Conservation (phyloP, 2,888 invertebrate species). For the Eudemis profundana region DNA sequence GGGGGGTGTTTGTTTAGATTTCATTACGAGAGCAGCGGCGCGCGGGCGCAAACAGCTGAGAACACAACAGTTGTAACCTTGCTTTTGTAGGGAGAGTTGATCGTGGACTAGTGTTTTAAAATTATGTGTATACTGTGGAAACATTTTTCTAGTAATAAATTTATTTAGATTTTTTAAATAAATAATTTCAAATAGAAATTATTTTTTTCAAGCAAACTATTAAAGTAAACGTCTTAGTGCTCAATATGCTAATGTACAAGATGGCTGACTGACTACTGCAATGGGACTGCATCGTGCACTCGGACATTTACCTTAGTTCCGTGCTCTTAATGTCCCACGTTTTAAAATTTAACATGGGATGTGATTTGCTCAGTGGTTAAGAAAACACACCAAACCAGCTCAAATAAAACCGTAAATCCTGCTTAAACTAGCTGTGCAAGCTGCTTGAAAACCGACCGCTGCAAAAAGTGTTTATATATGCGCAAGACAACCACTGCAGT, state of each 20-base stretch:
- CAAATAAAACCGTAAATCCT: slow-evolving; percentile 11
- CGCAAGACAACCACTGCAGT: slow-evolving; percentile 6
- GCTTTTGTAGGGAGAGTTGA: slow-evolving; percentile 6
- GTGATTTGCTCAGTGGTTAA: background rate
- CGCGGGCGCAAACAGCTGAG: slow-evolving; percentile 36
- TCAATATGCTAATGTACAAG: too few species aligned
- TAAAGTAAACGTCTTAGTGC: too few species aligned
- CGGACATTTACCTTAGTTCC: too few species aligned
- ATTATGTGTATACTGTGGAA: background rate
- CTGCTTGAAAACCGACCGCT: slow-evolving; percentile 21
- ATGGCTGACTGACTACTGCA: too few species aligned
- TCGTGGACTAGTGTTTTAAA: slow-evolving; percentile 9
- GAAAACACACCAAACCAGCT: slow-evolving; percentile 5
- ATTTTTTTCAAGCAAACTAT: too few species aligned
- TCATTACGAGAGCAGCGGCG: slow-evolving; percentile 29
- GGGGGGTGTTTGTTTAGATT: slow-evolving; percentile 39
- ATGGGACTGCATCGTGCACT: too few species aligned
- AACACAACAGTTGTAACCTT: slow-evolving; percentile 26
- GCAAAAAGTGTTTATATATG: slow-evolving; percentile 15
- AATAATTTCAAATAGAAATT: slow-evolving; percentile 8
- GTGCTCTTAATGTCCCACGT: too few species aligned
- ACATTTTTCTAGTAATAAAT: slow-evolving; percentile 6
- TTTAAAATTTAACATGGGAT: background rate
- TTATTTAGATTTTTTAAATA: slow-evolving; percentile 3
- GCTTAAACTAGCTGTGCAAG: slow-evolving; percentile 16